phyloP scores from a whole-genome alignment of 2,113 vertebrate genomes.

The Grallaria varia region DNA sequence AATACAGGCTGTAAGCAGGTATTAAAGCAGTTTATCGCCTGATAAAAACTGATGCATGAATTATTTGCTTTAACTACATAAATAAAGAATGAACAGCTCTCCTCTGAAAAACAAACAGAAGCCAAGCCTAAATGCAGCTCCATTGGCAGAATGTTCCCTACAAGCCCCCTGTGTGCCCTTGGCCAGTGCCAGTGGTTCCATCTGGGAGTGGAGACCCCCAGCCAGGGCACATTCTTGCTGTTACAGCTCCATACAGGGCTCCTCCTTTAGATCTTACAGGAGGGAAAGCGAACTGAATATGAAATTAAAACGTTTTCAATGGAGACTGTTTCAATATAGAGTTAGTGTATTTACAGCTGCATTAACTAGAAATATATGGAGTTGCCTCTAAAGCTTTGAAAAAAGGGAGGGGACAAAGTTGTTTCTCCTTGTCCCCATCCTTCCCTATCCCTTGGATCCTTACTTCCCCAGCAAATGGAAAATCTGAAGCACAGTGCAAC shows the following conservation, averaged over 20 bases:
- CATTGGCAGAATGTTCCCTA: not conserved
- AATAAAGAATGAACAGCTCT: not conserved
- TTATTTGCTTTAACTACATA: not conserved
- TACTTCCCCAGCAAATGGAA: not conserved
- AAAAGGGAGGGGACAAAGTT: rapidly evolving
- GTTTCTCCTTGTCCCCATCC: not conserved
- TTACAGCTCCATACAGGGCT: not conserved
- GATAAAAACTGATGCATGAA: not conserved
- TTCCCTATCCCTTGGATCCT: not conserved
- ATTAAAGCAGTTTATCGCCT: not conserved
- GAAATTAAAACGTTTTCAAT: not conserved
- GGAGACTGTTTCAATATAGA: not conserved
- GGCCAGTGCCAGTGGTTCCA: not conserved
- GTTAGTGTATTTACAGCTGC: not conserved
- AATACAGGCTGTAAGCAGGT: not conserved
- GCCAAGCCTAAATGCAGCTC: not conserved
- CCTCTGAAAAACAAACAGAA: not conserved
- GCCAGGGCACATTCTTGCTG: rapidly evolving
- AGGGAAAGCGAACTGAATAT: not conserved
- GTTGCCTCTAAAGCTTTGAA: not conserved
- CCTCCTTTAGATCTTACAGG: not conserved
- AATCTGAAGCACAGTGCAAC: not conserved
- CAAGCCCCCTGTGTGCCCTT: not conserved
- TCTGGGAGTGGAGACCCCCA: not conserved
- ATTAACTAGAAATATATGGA: not conserved